These are phyloP conservation scores for Mactromeris polynyma DNA, from an alignment of 2,888 invertebrate species.

Conservation along the genomic window DNA sequence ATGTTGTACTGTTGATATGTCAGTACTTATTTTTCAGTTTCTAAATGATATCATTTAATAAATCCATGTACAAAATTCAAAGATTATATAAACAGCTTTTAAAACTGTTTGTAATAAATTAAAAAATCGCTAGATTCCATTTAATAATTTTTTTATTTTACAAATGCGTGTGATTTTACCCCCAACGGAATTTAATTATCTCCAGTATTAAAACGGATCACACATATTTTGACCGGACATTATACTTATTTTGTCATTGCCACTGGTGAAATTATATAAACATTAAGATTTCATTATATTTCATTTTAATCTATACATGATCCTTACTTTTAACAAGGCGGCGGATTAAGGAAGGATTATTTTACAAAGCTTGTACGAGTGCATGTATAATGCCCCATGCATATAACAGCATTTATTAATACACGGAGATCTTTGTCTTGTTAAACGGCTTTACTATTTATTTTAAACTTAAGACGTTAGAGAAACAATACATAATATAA, in stretches of 20 bases:
- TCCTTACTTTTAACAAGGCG: constrained; percentile 4
- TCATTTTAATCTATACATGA: background rate
- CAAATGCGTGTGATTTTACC: background rate
- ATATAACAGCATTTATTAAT: background rate
- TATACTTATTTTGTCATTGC: constrained; percentile 26
- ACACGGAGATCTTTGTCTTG: background rate
- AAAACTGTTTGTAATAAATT: background rate
- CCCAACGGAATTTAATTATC: background rate
- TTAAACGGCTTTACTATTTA: background rate
- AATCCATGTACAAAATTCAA: background rate
- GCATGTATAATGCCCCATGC: background rate
- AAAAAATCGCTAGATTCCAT: background rate
- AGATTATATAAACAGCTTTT: background rate
- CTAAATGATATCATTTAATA: background rate
- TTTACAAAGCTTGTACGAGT: background rate
- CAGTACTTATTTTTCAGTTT: background rate
- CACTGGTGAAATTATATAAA: constrained; percentile 36
- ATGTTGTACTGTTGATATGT: too few species aligned
- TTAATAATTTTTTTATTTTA: background rate
- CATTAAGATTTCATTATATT: constrained; percentile 9
- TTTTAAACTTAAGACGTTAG: too few species aligned
- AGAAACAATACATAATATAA: too few species aligned
- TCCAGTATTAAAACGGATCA: background rate
- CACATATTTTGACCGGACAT: constrained; percentile 7
- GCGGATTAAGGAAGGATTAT: background rate